Evolutionary conservation across 2,113 vertebrate genomes (phyloP).

Genomic region (rabbit (Oryctolagus cuniculus)): DNA sequence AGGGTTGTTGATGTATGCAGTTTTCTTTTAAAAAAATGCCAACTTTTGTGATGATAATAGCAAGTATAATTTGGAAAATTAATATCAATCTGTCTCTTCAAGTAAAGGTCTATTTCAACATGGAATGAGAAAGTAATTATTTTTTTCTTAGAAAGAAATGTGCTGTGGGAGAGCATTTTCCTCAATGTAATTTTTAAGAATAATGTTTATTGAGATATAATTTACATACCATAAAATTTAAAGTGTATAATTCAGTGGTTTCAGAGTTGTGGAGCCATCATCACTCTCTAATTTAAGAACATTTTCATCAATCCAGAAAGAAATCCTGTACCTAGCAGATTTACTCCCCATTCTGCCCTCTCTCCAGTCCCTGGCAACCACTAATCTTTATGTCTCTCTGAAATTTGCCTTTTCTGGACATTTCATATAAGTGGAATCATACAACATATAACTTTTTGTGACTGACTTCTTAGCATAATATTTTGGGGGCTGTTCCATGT

Average conservation of each 20-base stretch:
- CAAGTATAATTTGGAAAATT: conserved; percentile 28
- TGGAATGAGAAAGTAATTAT: conserved; percentile 26
- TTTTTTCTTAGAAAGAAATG: conserved; percentile 42
- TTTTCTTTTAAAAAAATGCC: neutral
- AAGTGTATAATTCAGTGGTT: neutral
- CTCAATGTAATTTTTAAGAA: neutral
- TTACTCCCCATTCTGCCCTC: neutral
- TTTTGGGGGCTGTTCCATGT: neutral
- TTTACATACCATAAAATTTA: conserved; percentile 31
- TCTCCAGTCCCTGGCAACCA: too few relatives aligned
- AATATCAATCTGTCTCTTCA: conserved; percentile 33
- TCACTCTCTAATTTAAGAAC: conserved; percentile 10
- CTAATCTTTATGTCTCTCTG: too few relatives aligned
- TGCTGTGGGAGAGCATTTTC: neutral
- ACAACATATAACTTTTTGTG: neutral
- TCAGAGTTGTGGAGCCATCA: neutral
- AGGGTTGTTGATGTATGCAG: neutral
- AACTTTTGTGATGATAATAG: conserved; percentile 33
- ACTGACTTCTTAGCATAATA: neutral
- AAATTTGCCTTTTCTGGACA: neutral
- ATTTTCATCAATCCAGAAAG: conserved; percentile 30
- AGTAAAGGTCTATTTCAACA: conserved; percentile 57
- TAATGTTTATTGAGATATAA: conserved; percentile 18
- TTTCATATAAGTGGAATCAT: neutral
- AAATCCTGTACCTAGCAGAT: neutral